Base-by-base conservation (phyloP, 2,113 vertebrate genomes). In the Gracilinanus agilis region DNA sequence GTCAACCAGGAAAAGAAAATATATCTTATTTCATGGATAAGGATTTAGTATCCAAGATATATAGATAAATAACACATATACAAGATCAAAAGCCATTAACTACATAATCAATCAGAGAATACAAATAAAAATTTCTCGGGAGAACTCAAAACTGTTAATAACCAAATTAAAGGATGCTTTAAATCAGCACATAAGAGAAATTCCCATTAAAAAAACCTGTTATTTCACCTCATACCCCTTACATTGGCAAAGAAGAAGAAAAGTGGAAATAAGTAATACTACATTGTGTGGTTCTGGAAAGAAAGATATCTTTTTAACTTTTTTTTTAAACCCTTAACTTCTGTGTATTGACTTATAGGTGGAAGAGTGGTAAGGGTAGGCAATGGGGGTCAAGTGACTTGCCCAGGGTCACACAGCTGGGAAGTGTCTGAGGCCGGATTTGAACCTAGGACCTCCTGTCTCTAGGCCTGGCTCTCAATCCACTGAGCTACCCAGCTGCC, bases 221-320 rank as follows among this genome's bases (percentile, higher is more conserved):
- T 24, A 0, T 75, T 19, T n/a, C 1, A 1, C 5, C 16, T 11
- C 34, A n/a, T 3, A n/a, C 2, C 12, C 24, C 34, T 34, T 75
- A n/a, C 1, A n/a, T 6, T n/a, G 67, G 1, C 16, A 75, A 75
- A n/a, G 34, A 75, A 29, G 34, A 75, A 13, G n/a, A 21, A 75
- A 75, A 13, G n/a, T 21, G 5, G 13, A 75, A 21, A n/a, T n/a
- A 75, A 1, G 16, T 75, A 16, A n/a, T n/a, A 13, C 6, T n/a
- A n/a, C 16, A 29, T 11, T 67, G 11, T 67, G 27, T 27, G 29
- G 12, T 67, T 67, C 2, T 67, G 29, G 7, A 67, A 67, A 67
- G 61, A 55, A 5, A 67, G 29, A 67, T 8, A 49, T n/a, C n/a
- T n/a, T n/a, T n/a, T n/a, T n/a, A n/a, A n/a, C n/a, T n/a, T n/a